Evolutionary conservation across 2,888 invertebrate species (phyloP).

Genomic region (Blomia tropicalis): DNA sequence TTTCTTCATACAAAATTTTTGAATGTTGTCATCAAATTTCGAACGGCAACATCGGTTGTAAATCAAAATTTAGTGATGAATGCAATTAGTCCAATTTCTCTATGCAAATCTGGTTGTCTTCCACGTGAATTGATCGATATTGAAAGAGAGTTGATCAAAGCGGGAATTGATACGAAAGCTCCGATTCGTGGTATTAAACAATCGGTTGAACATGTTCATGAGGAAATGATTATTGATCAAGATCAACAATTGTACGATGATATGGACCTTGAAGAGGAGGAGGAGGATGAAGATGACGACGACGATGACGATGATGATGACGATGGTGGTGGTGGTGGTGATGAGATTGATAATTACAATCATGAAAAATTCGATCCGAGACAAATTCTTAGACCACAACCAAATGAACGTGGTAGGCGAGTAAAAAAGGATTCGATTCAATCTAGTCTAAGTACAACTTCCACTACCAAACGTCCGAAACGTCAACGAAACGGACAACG

Average conservation of each 20-base stretch:
- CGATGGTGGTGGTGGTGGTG: background rate
- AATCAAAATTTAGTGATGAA: slow-evolving; percentile 20
- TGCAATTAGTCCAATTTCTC: slow-evolving; percentile 26
- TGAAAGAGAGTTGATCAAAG: slow-evolving; percentile 31
- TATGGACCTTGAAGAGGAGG: background rate
- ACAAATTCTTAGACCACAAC: background rate
- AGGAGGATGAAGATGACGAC: background rate
- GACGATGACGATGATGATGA: background rate
- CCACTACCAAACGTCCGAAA: too few relatives aligned
- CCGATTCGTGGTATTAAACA: background rate
- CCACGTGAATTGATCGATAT: slow-evolving; percentile 39
- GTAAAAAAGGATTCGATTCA: background rate
- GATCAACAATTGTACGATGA: background rate
- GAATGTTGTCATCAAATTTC: slow-evolving; percentile 24
- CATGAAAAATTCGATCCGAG: background rate
- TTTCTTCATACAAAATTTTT: slow-evolving; percentile 11
- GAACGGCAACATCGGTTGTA: slow-evolving; percentile 5
- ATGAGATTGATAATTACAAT: background rate
- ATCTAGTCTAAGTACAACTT: background rate
- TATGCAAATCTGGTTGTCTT: slow-evolving; percentile 43
- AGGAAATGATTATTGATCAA: background rate
- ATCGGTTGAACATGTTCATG: slow-evolving; percentile 7
- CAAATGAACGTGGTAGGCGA: background rate
- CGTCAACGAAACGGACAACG: too few relatives aligned
- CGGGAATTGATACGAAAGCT: slow-evolving; percentile 5